Conservation (phyloP, 2,797 vertebrate genomes). For the Nyctalus aviator region DNA sequence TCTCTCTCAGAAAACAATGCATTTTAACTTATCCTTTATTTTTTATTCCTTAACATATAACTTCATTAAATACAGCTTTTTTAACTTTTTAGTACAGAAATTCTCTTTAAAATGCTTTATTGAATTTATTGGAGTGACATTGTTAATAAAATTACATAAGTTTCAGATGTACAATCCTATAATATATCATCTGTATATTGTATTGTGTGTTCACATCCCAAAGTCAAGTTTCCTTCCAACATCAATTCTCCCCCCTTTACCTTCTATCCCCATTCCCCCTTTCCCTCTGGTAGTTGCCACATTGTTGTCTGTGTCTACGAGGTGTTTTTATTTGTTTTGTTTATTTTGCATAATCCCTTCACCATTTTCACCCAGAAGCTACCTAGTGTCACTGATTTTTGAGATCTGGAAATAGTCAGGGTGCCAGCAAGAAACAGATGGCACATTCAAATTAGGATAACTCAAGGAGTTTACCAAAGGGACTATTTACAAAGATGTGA, state of each 20-base stretch:
- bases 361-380: not conserved
- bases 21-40: not conserved
- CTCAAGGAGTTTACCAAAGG: constrained; percentile 62
- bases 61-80: not conserved
- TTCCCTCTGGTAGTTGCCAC: not conserved
- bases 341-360: not conserved
- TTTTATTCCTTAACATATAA: not conserved
- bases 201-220: not conserved
- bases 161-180: not conserved
- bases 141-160: not conserved
- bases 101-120: not conserved
- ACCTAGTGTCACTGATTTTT: constrained; percentile 11
- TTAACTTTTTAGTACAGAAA: not conserved
- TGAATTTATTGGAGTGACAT: not conserved
- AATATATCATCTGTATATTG: not conserved
- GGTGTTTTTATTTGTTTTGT: not conserved
- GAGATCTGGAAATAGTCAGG: constrained; percentile 59
- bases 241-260: not conserved
- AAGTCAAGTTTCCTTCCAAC: not conserved
- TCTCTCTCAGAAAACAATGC: not conserved
- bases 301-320: not conserved
- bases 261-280: not conserved
- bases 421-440: constrained; percentile 65
- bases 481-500: constrained; percentile 37
- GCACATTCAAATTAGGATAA: constrained; percentile 54